phyloP scores from a whole-genome alignment of 2,888 invertebrate species.

The Microdon myrmicae region DNA sequence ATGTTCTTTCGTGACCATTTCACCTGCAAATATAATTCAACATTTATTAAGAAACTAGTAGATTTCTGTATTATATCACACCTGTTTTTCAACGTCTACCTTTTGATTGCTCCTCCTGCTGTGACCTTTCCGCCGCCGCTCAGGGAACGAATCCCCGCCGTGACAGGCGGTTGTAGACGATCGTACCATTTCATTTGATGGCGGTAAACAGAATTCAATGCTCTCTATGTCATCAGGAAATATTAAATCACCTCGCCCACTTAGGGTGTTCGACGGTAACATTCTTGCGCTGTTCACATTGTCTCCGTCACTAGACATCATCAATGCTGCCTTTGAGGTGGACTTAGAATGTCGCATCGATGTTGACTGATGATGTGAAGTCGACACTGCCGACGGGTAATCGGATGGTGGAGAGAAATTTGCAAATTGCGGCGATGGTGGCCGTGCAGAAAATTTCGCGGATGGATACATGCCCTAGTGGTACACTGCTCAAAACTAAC shows the following conservation, averaged over 20 bases:
- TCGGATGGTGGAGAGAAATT: conserved; percentile 82
- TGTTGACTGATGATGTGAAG: conserved; percentile 57
- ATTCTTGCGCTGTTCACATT: conserved; percentile 53
- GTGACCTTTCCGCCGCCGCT: conserved; percentile 62
- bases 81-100: conserved; percentile 65
- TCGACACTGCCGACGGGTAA: conserved; percentile 70
- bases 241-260: conserved; percentile 61
- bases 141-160: conserved; percentile 60
- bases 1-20: conserved; percentile 74
- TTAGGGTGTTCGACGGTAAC: conserved; percentile 56
- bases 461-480: conserved; percentile 66
- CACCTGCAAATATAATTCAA: conserved; percentile 60
- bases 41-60: background rate
- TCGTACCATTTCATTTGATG: conserved; percentile 54
- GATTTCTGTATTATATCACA: conserved; percentile 48
- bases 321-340: conserved; percentile 49
- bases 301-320: conserved; percentile 42
- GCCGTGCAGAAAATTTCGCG: conserved; percentile 63
- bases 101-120: conserved; percentile 65
- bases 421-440: conserved; percentile 70
- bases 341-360: conserved; percentile 58
- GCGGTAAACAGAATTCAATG: conserved; percentile 65
- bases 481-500: no score
- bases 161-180: conserved; percentile 58
- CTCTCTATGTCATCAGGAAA: conserved; percentile 65